Conservation (phyloP, 1,140 invertebrate species). For the Euborellia annulipes region DNA sequence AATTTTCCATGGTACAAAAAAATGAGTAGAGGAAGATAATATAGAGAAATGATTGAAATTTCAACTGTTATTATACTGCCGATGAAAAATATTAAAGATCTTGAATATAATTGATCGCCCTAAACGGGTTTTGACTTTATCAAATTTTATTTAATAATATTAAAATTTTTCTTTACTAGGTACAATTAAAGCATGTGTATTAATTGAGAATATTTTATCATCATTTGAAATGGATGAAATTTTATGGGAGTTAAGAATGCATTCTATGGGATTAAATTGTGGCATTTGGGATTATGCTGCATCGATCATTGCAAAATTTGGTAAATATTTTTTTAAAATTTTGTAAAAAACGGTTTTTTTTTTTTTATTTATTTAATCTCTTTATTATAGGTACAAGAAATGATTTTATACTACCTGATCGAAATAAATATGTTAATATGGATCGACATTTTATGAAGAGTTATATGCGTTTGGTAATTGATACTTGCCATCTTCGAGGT, state of each 20-base stretch:
- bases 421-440: constrained; percentile 51
- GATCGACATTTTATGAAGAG: constrained; percentile 41
- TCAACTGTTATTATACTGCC: no score
- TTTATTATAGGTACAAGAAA: constrained; percentile 29
- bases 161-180: constrained; percentile 28
- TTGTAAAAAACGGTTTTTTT: no score
- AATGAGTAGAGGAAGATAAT: no score
- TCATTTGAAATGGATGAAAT: constrained; percentile 54
- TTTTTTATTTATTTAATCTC: not conserved
- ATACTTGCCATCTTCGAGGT: constrained; percentile 40
- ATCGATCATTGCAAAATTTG: constrained; percentile 52
- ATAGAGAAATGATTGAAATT: no score
- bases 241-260: constrained; percentile 43
- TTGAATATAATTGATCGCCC: no score
- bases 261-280: constrained; percentile 55
- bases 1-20: no score
- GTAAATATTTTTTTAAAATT: constrained; percentile 21
- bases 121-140: no score
- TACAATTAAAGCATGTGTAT: constrained; percentile 51
- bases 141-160: no score
- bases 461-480: constrained; percentile 44
- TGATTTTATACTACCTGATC: constrained; percentile 47
- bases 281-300: constrained; percentile 63
- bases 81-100: no score
- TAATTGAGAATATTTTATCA: constrained; percentile 56